These are phyloP conservation scores for Dunckerocampus dactyliophorus DNA, from an alignment of 2,113 vertebrate genomes.

Conservation along the genomic window DNA sequence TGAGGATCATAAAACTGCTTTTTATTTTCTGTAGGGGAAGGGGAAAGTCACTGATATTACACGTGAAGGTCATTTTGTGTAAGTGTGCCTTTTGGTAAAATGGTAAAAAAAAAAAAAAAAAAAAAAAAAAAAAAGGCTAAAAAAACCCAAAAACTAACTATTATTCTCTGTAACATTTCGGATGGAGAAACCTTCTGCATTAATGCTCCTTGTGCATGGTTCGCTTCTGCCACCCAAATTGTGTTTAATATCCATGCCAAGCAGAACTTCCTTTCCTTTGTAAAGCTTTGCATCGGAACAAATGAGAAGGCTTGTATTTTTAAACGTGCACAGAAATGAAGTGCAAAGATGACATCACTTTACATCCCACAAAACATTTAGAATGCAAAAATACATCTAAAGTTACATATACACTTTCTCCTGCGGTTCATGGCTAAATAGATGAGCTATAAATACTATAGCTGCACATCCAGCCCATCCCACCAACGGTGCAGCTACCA, in stretches of 20 bases:
- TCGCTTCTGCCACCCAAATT: background rate
- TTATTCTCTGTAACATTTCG: too few species aligned
- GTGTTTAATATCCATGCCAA: too few species aligned
- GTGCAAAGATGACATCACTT: slow-evolving; percentile 1
- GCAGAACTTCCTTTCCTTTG: too few species aligned
- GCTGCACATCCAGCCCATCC: slow-evolving; percentile 24
- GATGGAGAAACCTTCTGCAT: too few species aligned
- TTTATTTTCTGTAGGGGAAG: background rate
- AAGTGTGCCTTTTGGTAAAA: too few species aligned
- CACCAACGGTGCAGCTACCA: slow-evolving; percentile 44
- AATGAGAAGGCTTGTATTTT: background rate
- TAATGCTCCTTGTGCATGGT: background rate
- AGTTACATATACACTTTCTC: slow-evolving; percentile 33
- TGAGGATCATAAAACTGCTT: background rate
- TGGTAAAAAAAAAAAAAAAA: too few species aligned
- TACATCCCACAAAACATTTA: background rate
- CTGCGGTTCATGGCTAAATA: slow-evolving; percentile 31
- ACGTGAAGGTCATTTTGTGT: background rate
- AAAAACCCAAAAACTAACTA: too few species aligned
- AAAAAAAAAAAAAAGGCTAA: too few species aligned
- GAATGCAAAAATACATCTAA: slow-evolving; percentile 16
- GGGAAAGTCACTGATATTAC: background rate
- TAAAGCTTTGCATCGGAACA: background rate
- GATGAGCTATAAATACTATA: slow-evolving; percentile 43
- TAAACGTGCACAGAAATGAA: background rate